Evolutionary conservation across 2,797 vertebrate genomes (phyloP).

Genomic region (Allobates femoralis): DNA sequence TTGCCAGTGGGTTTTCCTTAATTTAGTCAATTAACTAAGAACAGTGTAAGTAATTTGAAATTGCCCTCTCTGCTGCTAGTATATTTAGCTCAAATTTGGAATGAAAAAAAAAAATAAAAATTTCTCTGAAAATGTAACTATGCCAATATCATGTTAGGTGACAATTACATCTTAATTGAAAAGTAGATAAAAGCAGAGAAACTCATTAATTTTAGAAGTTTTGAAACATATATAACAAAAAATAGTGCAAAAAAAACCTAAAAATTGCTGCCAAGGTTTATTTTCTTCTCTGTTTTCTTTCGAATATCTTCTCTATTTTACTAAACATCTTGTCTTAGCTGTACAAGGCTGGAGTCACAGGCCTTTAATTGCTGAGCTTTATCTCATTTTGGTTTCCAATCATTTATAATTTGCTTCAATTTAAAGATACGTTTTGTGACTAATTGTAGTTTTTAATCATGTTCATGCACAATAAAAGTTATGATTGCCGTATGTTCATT

Average conservation of each 20-base stretch:
- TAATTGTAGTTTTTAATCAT: too few species aligned
- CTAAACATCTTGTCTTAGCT: neutral
- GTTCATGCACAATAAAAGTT: neutral
- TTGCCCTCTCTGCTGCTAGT: slow-evolving; percentile 56
- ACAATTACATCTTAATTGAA: slow-evolving; percentile 49
- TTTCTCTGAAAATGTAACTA: slow-evolving; percentile 41
- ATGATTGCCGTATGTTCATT: too few species aligned
- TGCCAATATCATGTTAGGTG: slow-evolving; percentile 28
- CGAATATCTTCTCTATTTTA: neutral
- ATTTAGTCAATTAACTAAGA: slow-evolving; percentile 68
- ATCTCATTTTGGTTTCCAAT: neutral
- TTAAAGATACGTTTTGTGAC: neutral
- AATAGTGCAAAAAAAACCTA: neutral
- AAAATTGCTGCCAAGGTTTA: neutral
- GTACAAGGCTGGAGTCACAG: neutral
- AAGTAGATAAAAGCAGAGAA: slow-evolving; percentile 14
- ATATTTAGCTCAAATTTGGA: slow-evolving; percentile 47
- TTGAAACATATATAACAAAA: neutral
- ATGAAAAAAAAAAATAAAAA: neutral
- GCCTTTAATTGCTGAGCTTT: neutral
- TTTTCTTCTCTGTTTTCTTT: neutral
- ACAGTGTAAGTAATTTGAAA: slow-evolving; percentile 61
- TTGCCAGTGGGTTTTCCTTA: slow-evolving; percentile 67
- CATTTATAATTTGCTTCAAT: neutral
- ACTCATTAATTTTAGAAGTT: neutral